Evolutionary conservation across 2,113 vertebrate species (phyloP).

Genomic region (Xerus inauris): DNA sequence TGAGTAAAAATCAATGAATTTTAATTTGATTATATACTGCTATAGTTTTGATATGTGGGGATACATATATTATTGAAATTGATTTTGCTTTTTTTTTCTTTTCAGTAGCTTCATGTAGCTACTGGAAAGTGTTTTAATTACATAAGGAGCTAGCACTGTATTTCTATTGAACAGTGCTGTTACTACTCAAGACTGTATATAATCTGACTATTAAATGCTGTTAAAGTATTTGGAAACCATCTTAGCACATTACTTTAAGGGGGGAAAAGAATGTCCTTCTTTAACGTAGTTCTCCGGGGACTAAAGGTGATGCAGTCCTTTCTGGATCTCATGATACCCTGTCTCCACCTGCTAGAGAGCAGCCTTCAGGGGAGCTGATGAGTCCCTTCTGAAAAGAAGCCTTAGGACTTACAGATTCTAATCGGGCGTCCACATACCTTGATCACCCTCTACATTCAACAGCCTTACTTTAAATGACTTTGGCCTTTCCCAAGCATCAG

Average conservation of each 20-base stretch:
- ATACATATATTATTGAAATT: not conserved
- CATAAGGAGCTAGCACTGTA: not conserved
- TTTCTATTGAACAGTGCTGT: not conserved
- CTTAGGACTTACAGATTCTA: not conserved
- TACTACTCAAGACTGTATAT: not conserved
- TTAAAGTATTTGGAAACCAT: not conserved
- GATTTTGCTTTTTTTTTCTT: not conserved
- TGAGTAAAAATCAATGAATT: not conserved
- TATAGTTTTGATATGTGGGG: not conserved
- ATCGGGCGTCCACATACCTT: not conserved
- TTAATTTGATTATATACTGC: not conserved
- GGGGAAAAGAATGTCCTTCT: not conserved
- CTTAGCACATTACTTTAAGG: not conserved
- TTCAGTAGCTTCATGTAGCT: not conserved
- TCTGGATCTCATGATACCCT: not conserved
- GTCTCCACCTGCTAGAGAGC: not conserved
- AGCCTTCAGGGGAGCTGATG: not conserved
- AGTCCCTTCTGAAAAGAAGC: not conserved
- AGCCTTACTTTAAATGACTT: not conserved
- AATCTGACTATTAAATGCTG: not conserved
- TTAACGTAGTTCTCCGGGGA: not conserved
- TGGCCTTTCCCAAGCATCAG: not conserved
- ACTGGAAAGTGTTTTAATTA: not conserved
- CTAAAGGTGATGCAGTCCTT: not conserved
- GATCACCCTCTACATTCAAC: not conserved